phyloP scores from a whole-genome alignment of 2,797 vertebrate genomes.

The Arremon aurantiirostris region DNA sequence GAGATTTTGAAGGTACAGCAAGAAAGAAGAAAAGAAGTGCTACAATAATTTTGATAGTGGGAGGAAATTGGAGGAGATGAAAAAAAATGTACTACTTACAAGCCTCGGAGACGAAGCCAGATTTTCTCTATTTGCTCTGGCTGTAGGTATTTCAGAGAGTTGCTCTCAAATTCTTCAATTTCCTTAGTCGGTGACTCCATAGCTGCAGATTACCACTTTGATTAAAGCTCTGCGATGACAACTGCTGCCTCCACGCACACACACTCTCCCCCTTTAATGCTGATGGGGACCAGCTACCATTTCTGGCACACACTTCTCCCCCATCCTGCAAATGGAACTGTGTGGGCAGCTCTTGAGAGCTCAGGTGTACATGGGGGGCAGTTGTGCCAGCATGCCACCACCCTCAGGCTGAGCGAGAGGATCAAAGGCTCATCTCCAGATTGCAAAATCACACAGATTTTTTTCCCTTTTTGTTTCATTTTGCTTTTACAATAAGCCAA shows the following conservation, averaged over 20 bases:
- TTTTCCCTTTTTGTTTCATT: background rate
- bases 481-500: constrained; percentile 53
- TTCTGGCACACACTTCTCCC: background rate
- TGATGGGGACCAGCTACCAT: constrained; percentile 4
- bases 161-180: constrained; percentile 99
- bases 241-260: constrained; percentile 11
- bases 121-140: constrained; percentile 99
- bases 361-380: constrained; percentile 17
- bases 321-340: background rate
- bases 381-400: background rate
- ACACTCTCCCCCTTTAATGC: constrained; percentile 39
- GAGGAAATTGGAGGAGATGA: background rate
- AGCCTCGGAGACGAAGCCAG: constrained; percentile 95
- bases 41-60: background rate
- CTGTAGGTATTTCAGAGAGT: constrained; percentile 94
- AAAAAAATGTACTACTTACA: constrained; percentile 84
- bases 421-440: constrained; percentile 23
- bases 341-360: background rate
- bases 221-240: constrained; percentile 34
- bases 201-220: constrained; percentile 59
- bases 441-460: background rate
- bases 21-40: background rate
- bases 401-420: background rate
- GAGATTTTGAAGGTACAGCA: background rate
- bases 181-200: constrained; percentile 99